Base-by-base conservation (phyloP, 2,113 vertebrate species). In the Phoxinus phoxinus region DNA sequence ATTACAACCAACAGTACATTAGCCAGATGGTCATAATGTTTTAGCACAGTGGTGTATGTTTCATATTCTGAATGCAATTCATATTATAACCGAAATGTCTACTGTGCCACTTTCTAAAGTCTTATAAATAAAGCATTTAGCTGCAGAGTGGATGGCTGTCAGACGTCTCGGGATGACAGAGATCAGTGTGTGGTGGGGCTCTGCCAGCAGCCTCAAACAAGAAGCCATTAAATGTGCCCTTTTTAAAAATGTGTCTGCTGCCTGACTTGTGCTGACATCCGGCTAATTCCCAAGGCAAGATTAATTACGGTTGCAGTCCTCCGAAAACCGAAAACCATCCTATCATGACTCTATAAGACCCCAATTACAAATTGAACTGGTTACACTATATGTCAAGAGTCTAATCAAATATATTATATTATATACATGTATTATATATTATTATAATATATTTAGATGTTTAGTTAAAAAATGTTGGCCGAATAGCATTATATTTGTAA, bases 221-320 rank as follows among this genome's bases (percentile, higher is more conserved):
- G 91, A 90, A 89, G 86, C 87, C 87, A 91, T 93, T 93, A 93
- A 93, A 88, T 90, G 90, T 90, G 87, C 87, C 89, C 88, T 76
- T 92, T 90, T 91, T 86, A 89, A 88, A 86, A 58, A 53, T 53
- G 41, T 58, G 77, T 85, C 87, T 59, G 83, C 71, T 74, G 75
- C 27, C 65, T 69, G 79, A 81, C 83, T 83, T 82, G 72, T 56
- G 3, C 85, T 59, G 78, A 89, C 90, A 88, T 84, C 59, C 32
- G 35, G 78, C 56, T 89, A 69, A 74, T 87, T 80, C 83, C 87
- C 88, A 86, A 71, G 74, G 88, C 86, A 85, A 87, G 78, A 88
- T 83, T 83, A 88, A 88, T 85, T 72, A 78, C 44, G 5, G 56
- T 65, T 37, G 59, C 58, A 76, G 82, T 75, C 71, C 51, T 74